These are phyloP conservation scores for Chromoteleia sp. DNA, from an alignment of 2,888 invertebrate genomes.

Conservation along the genomic window DNA sequence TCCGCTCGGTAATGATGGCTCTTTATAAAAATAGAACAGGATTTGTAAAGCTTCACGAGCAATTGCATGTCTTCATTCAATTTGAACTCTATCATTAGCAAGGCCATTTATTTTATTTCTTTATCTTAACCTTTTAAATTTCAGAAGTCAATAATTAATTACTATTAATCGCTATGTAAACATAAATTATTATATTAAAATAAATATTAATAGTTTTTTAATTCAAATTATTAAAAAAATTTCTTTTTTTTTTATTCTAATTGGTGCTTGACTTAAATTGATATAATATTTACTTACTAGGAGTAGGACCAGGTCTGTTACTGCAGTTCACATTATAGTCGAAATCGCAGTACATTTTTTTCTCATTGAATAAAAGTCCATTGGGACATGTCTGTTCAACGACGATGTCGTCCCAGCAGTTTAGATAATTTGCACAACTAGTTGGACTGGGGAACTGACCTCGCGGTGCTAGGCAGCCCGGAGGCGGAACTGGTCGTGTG, in stretches of 20 bases:
- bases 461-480: constrained; percentile 82
- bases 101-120: constrained; percentile 12
- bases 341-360: constrained; percentile 88
- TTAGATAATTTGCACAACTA: constrained; percentile 88
- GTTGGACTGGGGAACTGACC: constrained; percentile 88
- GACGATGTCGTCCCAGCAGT: constrained; percentile 90
- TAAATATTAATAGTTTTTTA: no score
- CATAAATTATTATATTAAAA: no score
- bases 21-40: constrained; percentile 71
- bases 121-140: no score
- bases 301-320: constrained; percentile 83
- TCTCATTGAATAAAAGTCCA: constrained; percentile 87
- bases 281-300: constrained; percentile 81
- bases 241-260: no score
- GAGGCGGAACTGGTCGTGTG: constrained; percentile 54
- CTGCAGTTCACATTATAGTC: constrained; percentile 88
- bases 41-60: constrained; percentile 23
- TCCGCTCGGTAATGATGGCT: constrained; percentile 78
- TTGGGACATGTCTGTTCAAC: constrained; percentile 89
- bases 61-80: constrained; percentile 35
- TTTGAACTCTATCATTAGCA: constrained; percentile 15
- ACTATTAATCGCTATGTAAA: no score
- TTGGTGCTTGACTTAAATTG: no score
- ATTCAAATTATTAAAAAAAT: no score
- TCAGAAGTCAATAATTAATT: no score